Base-by-base conservation (phyloP, 2,888 invertebrate species). In the Brenthis daphne region DNA sequence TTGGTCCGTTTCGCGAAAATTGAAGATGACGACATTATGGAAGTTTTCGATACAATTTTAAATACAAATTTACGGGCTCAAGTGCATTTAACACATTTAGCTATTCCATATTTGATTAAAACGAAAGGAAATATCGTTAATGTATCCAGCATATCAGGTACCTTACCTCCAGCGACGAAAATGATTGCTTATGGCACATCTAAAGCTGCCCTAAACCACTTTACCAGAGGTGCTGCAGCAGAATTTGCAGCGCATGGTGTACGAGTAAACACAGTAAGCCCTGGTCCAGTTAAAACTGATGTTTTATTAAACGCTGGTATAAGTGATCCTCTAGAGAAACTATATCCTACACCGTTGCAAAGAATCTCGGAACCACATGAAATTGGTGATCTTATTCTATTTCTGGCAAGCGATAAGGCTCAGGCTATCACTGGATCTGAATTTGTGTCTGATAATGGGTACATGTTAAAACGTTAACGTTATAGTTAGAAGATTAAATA, bases 171-270 rank as follows among this genome's bases (percentile, higher is more conserved):
- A 1, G 6, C 48, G 0, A 13, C 57, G 0, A 8, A 20, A 12
- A 16, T 50, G 29, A 37, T 6, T n/a, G 33, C 29, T 11, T 97
- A 96, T 80, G 89, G 90, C 69, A 94, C 96, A 90, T 95, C 95
- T 20, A 97, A 97, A 86, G 92, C 96, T 50, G 96, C 95, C 5
- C 77, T 96, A n/a, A 96, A 96, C 82, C 96, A 96, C 77, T 94
- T 97, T 73, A 96, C 96, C 0, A 87, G 94, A 73, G 95, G 95
- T 77, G 85, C 94, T 14, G 96, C 96, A 2, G 81, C 96, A 55
- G 96, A 95, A 76, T 82, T 95, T 29, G 94, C 94, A 66, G 73
- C 83, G 0, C 88, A 91, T 76, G 89, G 83, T n/a, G 94, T 96
- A 0, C 85, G 96, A 68, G 96, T 96, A 0, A 96, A 96, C 81